Evolutionary conservation across 2,888 invertebrate genomes (phyloP), one percentile per base, ranked within the genome.

Genomic region (Machimus atricapillus): DNA sequence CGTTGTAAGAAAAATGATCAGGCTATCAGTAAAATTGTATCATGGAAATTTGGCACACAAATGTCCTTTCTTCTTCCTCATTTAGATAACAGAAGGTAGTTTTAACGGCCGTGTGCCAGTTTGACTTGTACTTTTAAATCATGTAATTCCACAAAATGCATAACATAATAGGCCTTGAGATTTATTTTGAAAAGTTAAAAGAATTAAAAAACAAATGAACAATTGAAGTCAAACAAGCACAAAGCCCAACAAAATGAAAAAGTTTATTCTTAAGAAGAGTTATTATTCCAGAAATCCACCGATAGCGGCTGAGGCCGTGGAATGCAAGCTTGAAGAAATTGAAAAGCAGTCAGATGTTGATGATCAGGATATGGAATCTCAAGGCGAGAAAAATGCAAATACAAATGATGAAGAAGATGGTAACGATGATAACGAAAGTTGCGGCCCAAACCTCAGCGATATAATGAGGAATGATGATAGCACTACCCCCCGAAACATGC

Each of bases 41-140:
- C 82, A 37, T 82, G 82, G 82, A 82, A 82, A 66, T 82, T 82
- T 19, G 82, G 82, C 1, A 82, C 58, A 58, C 82, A 82, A 23
- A 82, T 82, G 82, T 82, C 82, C 19, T 82, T 82, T 23, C 82
- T 82, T n/a, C 34, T 82, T 31, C 82, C 82, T 19, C 82, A 82
- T 66, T 82, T 82, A 52, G 82, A 82, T 40, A 58, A 31, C 12
- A 82, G 52, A 37, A 82, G 34, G 82, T 82, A 82, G 16, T 76
- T 37, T 7, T 37, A 12, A n/a, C n/a, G n/a, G n/a, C n/a, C n/a
- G n/a, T n/a, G n/a, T n/a, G n/a, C n/a, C n/a, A n/a, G n/a, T n/a
- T n/a, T n/a, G n/a, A n/a, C n/a, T n/a, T n/a, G n/a, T n/a, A n/a
- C n/a, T n/a, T n/a, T n/a, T n/a, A n/a, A n/a, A n/a, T n/a, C n/a